Percentiles rank a stretch among this genome's conserved stretches.
These are phyloP conservation scores for rabbit (Oryctolagus cuniculus) DNA, from an alignment of 2,113 vertebrate genomes.

Conservation along the genomic window DNA sequence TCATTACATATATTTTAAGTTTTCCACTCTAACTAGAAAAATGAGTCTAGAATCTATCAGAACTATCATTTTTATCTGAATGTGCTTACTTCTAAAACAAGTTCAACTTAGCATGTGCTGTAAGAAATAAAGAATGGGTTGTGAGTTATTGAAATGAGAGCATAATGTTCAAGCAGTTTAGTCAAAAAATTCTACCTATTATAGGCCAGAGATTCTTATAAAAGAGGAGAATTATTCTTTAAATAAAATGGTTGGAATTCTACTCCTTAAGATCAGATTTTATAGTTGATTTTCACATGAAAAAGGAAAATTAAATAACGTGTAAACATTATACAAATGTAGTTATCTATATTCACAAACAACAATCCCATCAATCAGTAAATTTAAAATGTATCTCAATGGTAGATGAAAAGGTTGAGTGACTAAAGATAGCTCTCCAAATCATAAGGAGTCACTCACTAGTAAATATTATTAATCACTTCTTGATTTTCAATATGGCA, in stretches of 20 bases:
- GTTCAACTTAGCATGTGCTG: constrained; percentile 19
- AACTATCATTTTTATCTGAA: not conserved
- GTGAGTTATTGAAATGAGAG: not conserved
- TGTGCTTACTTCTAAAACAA: constrained; percentile 38
- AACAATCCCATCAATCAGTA: not conserved
- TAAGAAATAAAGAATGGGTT: constrained; percentile 1
- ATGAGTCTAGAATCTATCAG: constrained; percentile 27
- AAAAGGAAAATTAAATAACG: not conserved
- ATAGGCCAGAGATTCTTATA: constrained; percentile 1
- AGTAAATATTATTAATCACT: not conserved
- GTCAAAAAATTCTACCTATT: not conserved
- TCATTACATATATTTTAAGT: not conserved
- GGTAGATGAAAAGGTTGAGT: not conserved
- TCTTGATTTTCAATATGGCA: not conserved
- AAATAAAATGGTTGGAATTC: constrained; percentile 35
- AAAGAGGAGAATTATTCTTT: constrained; percentile 43
- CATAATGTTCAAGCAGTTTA: not conserved
- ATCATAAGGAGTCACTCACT: not conserved
- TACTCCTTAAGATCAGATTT: not conserved
- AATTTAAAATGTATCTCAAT: not conserved
- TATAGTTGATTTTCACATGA: not conserved
- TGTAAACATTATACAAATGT: too few species aligned
- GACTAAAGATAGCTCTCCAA: not conserved
- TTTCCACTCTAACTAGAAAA: not conserved
- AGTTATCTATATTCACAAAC: not conserved